phyloP scores from a whole-genome alignment of 2,113 vertebrate species.

The Aldabrachelys gigantea region DNA sequence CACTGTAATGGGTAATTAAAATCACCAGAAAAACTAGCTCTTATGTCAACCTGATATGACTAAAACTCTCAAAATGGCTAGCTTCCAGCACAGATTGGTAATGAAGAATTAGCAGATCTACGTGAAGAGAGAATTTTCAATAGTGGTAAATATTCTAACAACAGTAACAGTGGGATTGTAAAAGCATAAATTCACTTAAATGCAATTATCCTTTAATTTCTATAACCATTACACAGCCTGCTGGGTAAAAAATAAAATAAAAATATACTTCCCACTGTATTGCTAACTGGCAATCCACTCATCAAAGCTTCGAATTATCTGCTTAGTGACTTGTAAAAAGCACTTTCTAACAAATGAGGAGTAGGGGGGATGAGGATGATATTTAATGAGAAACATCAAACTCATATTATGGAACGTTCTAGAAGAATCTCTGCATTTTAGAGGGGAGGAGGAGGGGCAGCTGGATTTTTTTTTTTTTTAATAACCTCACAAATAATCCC shows the following conservation, averaged over 20 bases:
- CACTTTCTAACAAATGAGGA: constrained; percentile 45
- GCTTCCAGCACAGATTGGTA: constrained; percentile 11
- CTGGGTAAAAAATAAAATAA: constrained; percentile 45
- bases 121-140: not conserved
- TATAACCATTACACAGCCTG: constrained; percentile 67
- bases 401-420: constrained; percentile 45
- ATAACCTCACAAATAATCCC: constrained; percentile 67
- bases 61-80: not conserved
- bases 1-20: not conserved
- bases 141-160: constrained; percentile 40
- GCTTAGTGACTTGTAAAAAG: constrained; percentile 56
- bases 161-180: constrained; percentile 30
- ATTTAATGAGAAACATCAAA: constrained; percentile 58
- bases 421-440: constrained; percentile 31
- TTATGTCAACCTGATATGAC: not conserved
- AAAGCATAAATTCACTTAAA: constrained; percentile 49
- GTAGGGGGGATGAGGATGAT: constrained; percentile 6
- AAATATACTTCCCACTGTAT: not conserved
- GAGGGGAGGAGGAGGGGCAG: constrained; percentile 40
- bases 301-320: constrained; percentile 46
- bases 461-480: constrained; percentile 13
- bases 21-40: not conserved
- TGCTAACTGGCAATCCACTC: constrained; percentile 45
- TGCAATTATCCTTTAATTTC: constrained; percentile 71
- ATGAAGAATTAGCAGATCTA: constrained; percentile 33